A percentile compares a stretch with the other conserved stretches of the same genome.
Conservation (phyloP, 2,113 vertebrate genomes). For the Carettochelys insculpta region DNA sequence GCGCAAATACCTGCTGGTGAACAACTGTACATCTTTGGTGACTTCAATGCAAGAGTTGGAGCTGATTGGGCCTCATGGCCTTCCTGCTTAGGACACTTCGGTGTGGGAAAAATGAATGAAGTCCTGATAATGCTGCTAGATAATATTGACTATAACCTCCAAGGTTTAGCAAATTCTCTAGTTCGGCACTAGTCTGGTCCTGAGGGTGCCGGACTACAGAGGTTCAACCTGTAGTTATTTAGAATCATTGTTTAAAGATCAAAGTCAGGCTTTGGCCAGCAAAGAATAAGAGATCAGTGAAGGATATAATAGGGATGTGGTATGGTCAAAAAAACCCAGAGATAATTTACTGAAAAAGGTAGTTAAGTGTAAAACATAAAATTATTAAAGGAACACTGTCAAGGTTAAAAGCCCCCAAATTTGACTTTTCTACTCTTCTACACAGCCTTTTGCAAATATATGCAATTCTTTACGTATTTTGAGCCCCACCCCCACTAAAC, state of each 20-base stretch:
- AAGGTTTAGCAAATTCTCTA: too few species aligned
- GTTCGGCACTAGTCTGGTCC: too few species aligned
- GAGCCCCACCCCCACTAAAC: not conserved
- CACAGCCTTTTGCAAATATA: not conserved
- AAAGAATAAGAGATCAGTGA: not conserved
- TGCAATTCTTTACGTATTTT: not conserved
- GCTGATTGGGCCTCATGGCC: too few species aligned
- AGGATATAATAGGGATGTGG: not conserved
- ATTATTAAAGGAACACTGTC: conserved; percentile 10
- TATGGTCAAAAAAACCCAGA: not conserved
- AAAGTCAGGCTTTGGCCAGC: not conserved
- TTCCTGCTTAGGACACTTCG: too few species aligned
- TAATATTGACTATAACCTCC: too few species aligned
- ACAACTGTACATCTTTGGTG: too few species aligned
- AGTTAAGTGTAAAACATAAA: not conserved
- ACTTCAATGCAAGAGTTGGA: too few species aligned
- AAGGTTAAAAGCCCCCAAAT: not conserved
- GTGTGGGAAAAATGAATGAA: too few species aligned
- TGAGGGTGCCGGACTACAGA: too few species aligned
- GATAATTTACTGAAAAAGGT: not conserved
- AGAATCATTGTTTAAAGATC: not conserved
- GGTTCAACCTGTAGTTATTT: conserved; percentile 1
- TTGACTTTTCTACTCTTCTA: not conserved
- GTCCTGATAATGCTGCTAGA: too few species aligned
- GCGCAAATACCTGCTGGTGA: too few species aligned